A percentile compares a stretch with the other conserved stretches of the same genome.
Conservation (phyloP, 2,797 vertebrate genomes). For the Tapirus indicus region DNA sequence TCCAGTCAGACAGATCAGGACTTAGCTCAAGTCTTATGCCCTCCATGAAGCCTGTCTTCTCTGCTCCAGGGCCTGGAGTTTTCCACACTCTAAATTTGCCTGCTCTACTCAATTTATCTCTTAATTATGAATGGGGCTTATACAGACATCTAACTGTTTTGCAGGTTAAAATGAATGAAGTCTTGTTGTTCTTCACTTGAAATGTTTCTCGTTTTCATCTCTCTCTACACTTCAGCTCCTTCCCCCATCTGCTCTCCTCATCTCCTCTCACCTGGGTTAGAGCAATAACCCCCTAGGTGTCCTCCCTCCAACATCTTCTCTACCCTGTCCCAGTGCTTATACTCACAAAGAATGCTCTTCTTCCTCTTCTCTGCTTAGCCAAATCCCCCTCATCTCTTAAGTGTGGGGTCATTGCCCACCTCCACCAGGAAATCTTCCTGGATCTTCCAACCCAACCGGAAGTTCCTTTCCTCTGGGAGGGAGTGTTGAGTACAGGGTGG, state of each 20-base stretch:
- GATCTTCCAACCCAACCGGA: background rate
- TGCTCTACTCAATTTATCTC: background rate
- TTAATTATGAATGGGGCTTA: background rate
- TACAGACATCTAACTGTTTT: background rate
- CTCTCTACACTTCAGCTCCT: background rate
- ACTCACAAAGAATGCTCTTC: background rate
- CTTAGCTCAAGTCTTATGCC: background rate
- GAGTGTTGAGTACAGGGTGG: background rate
- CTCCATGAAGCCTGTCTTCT: background rate
- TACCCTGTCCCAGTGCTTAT: background rate
- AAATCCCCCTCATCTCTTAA: conserved; percentile 7
- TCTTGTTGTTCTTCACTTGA: background rate
- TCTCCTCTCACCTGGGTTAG: background rate
- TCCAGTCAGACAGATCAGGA: background rate
- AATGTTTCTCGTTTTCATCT: background rate
- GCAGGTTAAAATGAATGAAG: conserved; percentile 5
- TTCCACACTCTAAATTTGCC: background rate
- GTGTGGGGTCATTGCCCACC: background rate
- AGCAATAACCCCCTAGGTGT: background rate
- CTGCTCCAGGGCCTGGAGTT: background rate
- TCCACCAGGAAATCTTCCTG: background rate
- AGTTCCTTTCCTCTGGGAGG: background rate
- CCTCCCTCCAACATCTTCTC: background rate
- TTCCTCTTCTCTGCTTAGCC: background rate
- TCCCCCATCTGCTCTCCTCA: background rate